These are phyloP conservation scores for Ptychadena robeensis DNA, from an alignment of 2,797 vertebrate species.

Conservation along the genomic window DNA sequence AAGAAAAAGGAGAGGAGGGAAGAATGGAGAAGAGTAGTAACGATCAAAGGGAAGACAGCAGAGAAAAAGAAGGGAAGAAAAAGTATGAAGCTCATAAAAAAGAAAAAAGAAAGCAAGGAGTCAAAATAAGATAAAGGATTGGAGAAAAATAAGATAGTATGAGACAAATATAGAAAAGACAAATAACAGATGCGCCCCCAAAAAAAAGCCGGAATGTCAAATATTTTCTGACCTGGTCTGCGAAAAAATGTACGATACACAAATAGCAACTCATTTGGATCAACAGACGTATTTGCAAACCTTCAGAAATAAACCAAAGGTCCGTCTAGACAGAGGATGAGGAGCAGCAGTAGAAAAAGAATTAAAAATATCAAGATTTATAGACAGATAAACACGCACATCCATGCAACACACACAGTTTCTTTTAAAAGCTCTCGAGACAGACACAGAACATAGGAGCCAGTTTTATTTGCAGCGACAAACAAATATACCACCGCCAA, in stretches of 20 bases:
- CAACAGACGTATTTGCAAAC: neutral
- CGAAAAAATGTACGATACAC: neutral
- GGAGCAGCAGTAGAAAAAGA: neutral
- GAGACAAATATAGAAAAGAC: neutral
- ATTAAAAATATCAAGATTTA: slow-evolving; percentile 6
- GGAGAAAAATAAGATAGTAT: neutral
- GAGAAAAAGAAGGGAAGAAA: neutral
- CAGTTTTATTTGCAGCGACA: slow-evolving; percentile 1
- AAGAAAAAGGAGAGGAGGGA: too few species aligned
- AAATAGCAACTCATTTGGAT: neutral
- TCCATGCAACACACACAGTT: neutral
- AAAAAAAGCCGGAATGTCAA: neutral
- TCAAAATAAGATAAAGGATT: neutral
- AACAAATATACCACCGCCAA: neutral
- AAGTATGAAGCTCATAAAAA: neutral
- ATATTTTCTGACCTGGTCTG: neutral
- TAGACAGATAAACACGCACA: neutral
- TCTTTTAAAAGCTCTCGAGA: neutral
- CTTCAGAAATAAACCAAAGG: slow-evolving; percentile 19
- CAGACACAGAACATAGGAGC: neutral
- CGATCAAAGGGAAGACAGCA: neutral
- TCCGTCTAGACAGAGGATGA: slow-evolving; percentile 21
- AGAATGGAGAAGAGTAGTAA: neutral
- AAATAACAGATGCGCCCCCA: neutral
- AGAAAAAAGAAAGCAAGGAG: neutral